Base-by-base conservation (phyloP, 30 jellyfish, hydroid and myxozoan species). In the Pseudorhiza aurosa region DNA sequence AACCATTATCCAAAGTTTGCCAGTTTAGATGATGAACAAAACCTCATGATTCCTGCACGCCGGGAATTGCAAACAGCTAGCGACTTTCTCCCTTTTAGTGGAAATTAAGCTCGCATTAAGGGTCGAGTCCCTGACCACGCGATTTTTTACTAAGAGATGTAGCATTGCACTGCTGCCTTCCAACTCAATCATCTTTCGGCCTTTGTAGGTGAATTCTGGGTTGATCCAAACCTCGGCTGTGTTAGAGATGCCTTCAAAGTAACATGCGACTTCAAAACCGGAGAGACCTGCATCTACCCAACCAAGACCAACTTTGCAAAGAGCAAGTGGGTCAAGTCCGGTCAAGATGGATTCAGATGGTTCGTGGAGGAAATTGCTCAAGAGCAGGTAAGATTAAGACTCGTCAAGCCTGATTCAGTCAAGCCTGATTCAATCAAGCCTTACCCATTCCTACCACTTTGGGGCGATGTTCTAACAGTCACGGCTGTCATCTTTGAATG, bases 321-420 rank as follows among this genome's bases (percentile, higher is more conserved):
- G 67, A 88, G 83, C 87, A 80, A 88, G 32, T 88, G 97, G 97
- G 97, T 79, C 4, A 49, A 45, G 24, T 64, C 96, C 27, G 97
- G 90, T 40, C 19, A 59, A 36, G 97, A 88, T 77, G 94, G 90
- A 49, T 78, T 78, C 81, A 88, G 86, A 88, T 88, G 97, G 97
- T 62, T 88, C 77, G 35, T 80, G 68, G 80, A 73, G n/a, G 94
- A 88, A 40, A 73, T 85, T 51, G 70, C 71, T 73, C 18, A 72
- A 4, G 95, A 84, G 33, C 65, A 47, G 84, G 91, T 80, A 50
- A 11, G 39, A 43, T 14, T 26, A 4, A 4, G 18, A n/a, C n/a
- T n/a, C n/a, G n/a, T n/a, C n/a, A n/a, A n/a, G n/a, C n/a, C n/a
- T n/a, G n/a, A n/a, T n/a, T n/a, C n/a, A n/a, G n/a, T n/a, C n/a